Percentiles rank a stretch among this genome's conserved stretches.
Conservation (phyloP, 2,797 vertebrate species). For the Tiaroga cobitis region DNA sequence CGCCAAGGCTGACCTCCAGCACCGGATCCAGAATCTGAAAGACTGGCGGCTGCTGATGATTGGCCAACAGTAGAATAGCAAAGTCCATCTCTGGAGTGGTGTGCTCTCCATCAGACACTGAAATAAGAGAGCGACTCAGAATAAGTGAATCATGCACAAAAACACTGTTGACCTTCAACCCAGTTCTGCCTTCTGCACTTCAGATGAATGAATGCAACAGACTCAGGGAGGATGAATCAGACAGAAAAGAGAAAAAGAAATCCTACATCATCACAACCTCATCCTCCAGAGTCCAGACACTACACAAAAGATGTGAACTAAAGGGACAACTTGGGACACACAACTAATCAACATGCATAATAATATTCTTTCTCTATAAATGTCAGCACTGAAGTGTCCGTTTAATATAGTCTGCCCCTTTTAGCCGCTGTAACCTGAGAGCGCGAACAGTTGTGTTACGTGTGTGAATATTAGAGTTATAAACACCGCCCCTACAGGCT, state of each 20-base stretch:
- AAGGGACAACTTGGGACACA: background rate
- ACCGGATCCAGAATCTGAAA: conserved; percentile 87
- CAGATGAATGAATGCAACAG: conserved; percentile 22
- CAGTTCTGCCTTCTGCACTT: conserved; percentile 15
- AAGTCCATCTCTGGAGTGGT: conserved; percentile 89
- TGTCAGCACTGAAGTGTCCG: background rate
- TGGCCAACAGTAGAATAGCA: conserved; percentile 86
- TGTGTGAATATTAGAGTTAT: background rate
- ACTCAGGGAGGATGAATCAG: conserved; percentile 20
- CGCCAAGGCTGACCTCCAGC: conserved; percentile 88
- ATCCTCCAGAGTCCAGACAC: conserved; percentile 12
- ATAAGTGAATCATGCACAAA: conserved; percentile 22
- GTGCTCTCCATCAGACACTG: conserved; percentile 90
- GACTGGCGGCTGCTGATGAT: conserved; percentile 81
- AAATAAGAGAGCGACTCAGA: conserved; percentile 33
- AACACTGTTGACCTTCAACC: conserved; percentile 9
- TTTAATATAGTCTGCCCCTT: background rate
- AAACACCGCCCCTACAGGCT: background rate
- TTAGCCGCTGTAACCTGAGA: background rate
- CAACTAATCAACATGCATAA: background rate
- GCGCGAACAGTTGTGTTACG: background rate
- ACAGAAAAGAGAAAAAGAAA: background rate
- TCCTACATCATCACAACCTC: background rate
- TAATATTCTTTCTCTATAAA: background rate
- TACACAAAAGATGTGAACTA: background rate